phyloP scores from a whole-genome alignment of 2,113 vertebrate genomes.

The Toxostoma redivivum region DNA sequence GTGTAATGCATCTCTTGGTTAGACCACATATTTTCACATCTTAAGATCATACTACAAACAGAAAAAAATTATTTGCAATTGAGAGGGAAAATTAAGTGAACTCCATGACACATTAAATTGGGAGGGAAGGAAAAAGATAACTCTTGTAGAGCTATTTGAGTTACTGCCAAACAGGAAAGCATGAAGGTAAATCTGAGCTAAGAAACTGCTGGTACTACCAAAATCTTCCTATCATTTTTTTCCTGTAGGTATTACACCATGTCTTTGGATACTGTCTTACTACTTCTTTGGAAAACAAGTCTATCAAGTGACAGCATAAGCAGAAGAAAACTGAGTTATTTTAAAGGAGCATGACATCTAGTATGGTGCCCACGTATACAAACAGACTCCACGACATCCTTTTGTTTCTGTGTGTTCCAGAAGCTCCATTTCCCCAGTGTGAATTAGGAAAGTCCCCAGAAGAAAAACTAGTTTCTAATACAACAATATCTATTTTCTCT shows the following conservation, averaged over 20 bases:
- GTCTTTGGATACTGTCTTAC: neutral
- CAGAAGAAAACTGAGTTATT: neutral
- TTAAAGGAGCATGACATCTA: neutral
- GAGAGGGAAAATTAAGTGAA: neutral
- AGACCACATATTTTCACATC: neutral
- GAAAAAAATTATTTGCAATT: neutral
- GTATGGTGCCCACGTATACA: neutral
- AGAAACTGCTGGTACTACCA: neutral
- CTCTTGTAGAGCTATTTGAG: neutral
- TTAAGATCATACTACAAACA: neutral
- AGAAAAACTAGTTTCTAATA: neutral
- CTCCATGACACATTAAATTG: neutral
- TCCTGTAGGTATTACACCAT: neutral
- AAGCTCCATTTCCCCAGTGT: neutral
- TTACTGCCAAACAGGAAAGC: neutral
- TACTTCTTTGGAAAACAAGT: neutral
- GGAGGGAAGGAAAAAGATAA: neutral
- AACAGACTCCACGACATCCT: fast-evolving
- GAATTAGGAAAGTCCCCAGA: neutral
- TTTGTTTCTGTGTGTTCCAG: neutral
- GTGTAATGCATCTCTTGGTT: neutral
- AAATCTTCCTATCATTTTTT: neutral
- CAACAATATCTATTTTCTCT: neutral
- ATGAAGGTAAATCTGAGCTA: neutral
- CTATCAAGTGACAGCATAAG: neutral